phyloP scores from a whole-genome alignment of 2,797 vertebrate species.

The Takifugu ocellatus region DNA sequence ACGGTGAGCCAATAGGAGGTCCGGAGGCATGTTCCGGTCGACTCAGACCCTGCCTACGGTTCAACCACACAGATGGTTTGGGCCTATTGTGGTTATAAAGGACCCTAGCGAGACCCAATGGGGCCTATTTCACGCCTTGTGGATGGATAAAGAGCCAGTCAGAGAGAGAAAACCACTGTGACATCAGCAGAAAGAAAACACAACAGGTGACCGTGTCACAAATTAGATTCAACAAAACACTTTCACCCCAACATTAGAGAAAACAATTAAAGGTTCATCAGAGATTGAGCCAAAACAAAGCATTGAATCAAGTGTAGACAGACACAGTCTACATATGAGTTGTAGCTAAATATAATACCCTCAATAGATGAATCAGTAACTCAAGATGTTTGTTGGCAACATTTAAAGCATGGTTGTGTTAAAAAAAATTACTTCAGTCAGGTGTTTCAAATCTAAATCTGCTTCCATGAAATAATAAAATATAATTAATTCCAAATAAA shows the following conservation, averaged over 20 bases:
- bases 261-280: conserved; percentile 10
- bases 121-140: conserved; percentile 63
- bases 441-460: conserved; percentile 30
- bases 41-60: conserved; percentile 44
- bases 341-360: neutral
- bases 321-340: neutral
- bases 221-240: conserved; percentile 62
- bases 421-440: conserved; percentile 11
- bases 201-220: conserved; percentile 55
- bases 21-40: conserved; percentile 59
- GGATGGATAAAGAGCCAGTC: conserved; percentile 59
- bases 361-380: neutral
- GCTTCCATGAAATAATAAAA: conserved; percentile 8
- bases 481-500: conserved; percentile 6
- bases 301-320: neutral
- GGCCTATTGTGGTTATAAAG: conserved; percentile 51
- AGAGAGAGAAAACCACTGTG: conserved; percentile 51
- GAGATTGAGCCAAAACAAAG: conserved; percentile 7
- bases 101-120: conserved; percentile 51
- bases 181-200: conserved; percentile 55
- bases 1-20: conserved; percentile 52
- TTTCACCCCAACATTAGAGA: conserved; percentile 31
- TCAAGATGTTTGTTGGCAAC: conserved; percentile 9
- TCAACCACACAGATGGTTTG: conserved; percentile 62
- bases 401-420: conserved; percentile 7